These are phyloP conservation scores for Cirrhinus molitorella DNA, from an alignment of 2,797 vertebrate genomes.

Conservation along the genomic window DNA sequence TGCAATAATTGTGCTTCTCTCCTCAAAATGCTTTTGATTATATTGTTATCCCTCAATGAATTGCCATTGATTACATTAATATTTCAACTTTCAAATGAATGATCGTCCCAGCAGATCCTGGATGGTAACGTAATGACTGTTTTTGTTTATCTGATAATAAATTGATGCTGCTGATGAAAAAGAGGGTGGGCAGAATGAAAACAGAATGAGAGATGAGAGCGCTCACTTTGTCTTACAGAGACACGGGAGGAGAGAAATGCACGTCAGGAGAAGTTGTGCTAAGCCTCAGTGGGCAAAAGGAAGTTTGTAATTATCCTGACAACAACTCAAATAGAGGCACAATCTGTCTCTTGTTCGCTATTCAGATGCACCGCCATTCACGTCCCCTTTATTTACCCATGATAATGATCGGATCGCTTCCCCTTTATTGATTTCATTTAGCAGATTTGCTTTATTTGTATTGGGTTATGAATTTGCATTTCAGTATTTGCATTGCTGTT, in stretches of 20 bases:
- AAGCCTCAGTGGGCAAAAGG: conserved; percentile 36
- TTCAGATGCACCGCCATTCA: conserved; percentile 38
- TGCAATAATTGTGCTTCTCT: conserved; percentile 13
- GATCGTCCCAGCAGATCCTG: conserved; percentile 4
- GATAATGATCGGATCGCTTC: conserved; percentile 46
- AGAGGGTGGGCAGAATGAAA: conserved; percentile 4
- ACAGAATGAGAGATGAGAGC: conserved; percentile 33
- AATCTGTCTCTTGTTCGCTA: conserved; percentile 32
- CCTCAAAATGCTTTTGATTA: conserved; percentile 34
- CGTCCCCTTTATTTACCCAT: conserved; percentile 37
- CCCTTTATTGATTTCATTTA: conserved; percentile 53
- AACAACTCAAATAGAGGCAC: conserved; percentile 44
- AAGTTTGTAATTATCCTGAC: conserved; percentile 58
- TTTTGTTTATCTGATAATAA: conserved; percentile 40
- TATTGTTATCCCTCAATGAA: background rate
- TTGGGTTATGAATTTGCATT: conserved; percentile 36
- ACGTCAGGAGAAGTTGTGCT: conserved; percentile 38
- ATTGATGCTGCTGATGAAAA: conserved; percentile 40
- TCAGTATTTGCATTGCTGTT: conserved; percentile 34
- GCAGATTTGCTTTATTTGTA: conserved; percentile 30
- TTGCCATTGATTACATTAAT: conserved; percentile 47
- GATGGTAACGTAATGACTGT: conserved; percentile 29
- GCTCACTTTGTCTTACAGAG: conserved; percentile 18
- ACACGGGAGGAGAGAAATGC: conserved; percentile 23
- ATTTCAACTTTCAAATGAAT: conserved; percentile 35